These are phyloP conservation scores for Agrilus cyanescens DNA, from an alignment of 2,888 invertebrate species.

Conservation along the genomic window DNA sequence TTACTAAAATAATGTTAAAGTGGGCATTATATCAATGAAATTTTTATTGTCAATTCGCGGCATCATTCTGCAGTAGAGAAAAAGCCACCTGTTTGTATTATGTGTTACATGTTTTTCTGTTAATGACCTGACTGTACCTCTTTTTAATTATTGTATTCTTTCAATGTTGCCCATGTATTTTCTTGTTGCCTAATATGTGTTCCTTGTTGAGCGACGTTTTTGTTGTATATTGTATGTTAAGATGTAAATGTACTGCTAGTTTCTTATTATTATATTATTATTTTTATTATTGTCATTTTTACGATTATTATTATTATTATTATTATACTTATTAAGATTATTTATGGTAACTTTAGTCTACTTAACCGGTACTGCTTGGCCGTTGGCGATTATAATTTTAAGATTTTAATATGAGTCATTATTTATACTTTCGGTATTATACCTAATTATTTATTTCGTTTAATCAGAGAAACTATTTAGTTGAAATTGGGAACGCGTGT, in stretches of 20 bases:
- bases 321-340: conserved; percentile 9
- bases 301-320: conserved; percentile 7
- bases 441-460: conserved; percentile 27
- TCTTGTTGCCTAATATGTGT: conserved; percentile 6
- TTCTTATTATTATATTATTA: conserved; percentile 20
- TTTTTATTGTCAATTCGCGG: neutral
- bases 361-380: conserved; percentile 6
- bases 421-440: conserved; percentile 9
- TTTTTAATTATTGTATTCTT: conserved; percentile 4
- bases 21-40: no score
- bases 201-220: conserved; percentile 18
- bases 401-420: conserved; percentile 11
- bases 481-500: conserved; percentile 24
- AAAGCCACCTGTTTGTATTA: conserved; percentile 1
- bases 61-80: neutral
- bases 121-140: conserved; percentile 6
- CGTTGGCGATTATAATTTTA: conserved; percentile 24
- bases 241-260: conserved; percentile 19
- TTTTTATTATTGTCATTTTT: conserved; percentile 19
- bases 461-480: conserved; percentile 25
- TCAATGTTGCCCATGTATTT: neutral
- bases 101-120: conserved; percentile 3
- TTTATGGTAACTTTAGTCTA: conserved; percentile 7
- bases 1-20: no score
- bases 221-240: conserved; percentile 18